These are phyloP conservation scores for Sebastes matsubarae DNA, from an alignment of 2,797 vertebrate species.

Conservation along the genomic window DNA sequence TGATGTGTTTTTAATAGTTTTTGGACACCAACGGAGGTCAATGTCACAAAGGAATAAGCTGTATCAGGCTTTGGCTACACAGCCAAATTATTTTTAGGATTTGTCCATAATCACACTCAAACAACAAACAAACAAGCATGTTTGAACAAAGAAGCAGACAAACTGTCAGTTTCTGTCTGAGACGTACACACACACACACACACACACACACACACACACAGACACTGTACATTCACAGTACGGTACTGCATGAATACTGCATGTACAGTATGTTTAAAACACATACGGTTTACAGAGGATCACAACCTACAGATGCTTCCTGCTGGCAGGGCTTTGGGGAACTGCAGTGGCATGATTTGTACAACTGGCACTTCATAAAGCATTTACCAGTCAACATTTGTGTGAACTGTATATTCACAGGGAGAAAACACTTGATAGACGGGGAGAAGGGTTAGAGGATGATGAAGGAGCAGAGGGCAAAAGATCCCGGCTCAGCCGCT, in stretches of 20 bases:
- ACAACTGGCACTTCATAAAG: constrained; percentile 71
- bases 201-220: constrained; percentile 4
- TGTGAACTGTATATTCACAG: constrained; percentile 52
- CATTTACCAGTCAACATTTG: constrained; percentile 67
- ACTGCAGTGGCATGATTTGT: constrained; percentile 55
- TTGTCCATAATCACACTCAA: neutral
- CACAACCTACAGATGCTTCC: constrained; percentile 67
- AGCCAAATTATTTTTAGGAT: neutral
- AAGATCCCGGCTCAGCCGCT: constrained; percentile 8
- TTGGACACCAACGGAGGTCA: neutral
- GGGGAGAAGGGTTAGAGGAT: constrained; percentile 24
- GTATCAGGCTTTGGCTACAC: neutral
- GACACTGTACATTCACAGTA: constrained; percentile 22
- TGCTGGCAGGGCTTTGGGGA: constrained; percentile 70
- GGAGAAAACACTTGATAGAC: constrained; percentile 30
- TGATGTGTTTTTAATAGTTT: neutral
- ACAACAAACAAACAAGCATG: neutral
- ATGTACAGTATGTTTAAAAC: constrained; percentile 70
- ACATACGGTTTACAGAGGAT: constrained; percentile 68
- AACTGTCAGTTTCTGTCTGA: constrained; percentile 22
- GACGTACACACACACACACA: neutral
- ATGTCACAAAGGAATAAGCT: neutral
- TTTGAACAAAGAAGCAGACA: neutral
- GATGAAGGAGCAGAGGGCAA: constrained; percentile 52
- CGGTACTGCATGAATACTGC: constrained; percentile 72